These are phyloP conservation scores for Molorchus minor DNA, from an alignment of 2,888 invertebrate genomes.

Conservation along the genomic window DNA sequence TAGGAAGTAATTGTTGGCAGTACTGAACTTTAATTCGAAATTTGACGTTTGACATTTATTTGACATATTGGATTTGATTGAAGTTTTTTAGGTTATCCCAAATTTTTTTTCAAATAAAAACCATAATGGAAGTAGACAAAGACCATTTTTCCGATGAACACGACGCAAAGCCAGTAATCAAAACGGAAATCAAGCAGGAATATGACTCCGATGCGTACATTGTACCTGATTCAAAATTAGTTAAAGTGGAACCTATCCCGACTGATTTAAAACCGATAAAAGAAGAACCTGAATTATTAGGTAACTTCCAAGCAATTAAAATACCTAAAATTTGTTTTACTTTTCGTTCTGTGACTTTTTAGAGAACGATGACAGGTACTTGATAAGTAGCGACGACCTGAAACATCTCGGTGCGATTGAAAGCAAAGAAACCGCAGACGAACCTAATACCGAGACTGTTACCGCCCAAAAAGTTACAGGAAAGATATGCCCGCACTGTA, in stretches of 20 bases:
- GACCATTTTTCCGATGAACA: no score
- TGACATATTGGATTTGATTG: no score
- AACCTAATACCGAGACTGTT: background rate
- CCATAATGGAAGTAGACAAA: no score
- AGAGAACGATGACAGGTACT: background rate
- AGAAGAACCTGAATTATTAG: background rate
- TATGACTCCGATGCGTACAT: background rate
- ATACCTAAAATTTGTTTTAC: background rate
- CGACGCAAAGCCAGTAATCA: no score
- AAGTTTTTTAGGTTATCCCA: no score
- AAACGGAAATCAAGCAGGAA: conserved; percentile 12
- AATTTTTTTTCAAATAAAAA: no score
- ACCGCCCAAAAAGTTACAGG: background rate
- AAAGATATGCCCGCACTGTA: conserved; percentile 10
- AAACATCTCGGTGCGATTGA: background rate
- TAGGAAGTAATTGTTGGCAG: no score
- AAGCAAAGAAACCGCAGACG: background rate
- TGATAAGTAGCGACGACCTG: background rate
- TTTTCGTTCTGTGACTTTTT: no score
- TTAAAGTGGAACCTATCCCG: background rate
- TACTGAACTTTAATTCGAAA: no score
- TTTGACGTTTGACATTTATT: no score
- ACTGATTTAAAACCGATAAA: background rate
- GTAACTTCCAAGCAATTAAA: background rate
- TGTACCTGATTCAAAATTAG: background rate